Conservation (phyloP, 2,797 vertebrate species). For the Microtus obscurus region DNA sequence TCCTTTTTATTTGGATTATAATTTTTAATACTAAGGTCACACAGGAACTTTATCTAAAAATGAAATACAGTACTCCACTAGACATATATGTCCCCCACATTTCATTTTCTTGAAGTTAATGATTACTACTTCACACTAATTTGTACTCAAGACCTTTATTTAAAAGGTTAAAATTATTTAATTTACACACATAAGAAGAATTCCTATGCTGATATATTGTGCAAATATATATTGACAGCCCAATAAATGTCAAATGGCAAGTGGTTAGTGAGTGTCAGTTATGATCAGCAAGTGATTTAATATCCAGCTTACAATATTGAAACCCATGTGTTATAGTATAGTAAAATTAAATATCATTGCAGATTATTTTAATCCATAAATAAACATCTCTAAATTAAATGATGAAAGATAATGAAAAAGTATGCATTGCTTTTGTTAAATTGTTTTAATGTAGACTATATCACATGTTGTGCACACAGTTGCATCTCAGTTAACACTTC, state of each 20-base stretch:
- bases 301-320: not conserved
- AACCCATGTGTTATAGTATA: not conserved
- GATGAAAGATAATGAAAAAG: not conserved
- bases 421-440: not conserved
- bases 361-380: not conserved
- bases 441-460: not conserved
- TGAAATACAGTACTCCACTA: not conserved
- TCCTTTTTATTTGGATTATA: not conserved
- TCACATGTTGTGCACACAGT: not conserved
- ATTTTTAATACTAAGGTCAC: not conserved
- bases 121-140: not conserved
- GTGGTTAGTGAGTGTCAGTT: not conserved
- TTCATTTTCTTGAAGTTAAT: not conserved
- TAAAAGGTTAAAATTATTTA: not conserved
- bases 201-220: not conserved
- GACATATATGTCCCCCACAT: not conserved
- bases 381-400: not conserved
- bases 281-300: not conserved
- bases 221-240: not conserved
- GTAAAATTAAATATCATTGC: not conserved
- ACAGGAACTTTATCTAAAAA: not conserved
- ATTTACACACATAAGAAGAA: not conserved
- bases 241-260: not conserved
- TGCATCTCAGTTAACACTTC: not conserved
- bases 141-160: not conserved